Percentiles rank a stretch among this genome's conserved stretches.
phyloP scores from a whole-genome alignment of 2,888 invertebrate species.

The Apodemia hepburni region DNA sequence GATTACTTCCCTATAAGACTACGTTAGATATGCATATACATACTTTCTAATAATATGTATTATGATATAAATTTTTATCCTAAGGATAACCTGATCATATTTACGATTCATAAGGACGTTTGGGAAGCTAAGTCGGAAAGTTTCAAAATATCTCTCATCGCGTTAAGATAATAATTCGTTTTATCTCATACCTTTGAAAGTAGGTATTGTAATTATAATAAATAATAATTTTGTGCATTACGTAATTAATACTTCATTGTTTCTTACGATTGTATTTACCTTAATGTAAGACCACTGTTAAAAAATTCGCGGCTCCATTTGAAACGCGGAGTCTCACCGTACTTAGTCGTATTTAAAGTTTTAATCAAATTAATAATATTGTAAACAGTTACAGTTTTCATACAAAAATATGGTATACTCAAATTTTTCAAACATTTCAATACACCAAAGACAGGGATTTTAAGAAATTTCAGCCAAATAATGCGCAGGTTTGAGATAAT shows the following conservation, averaged over 20 bases:
- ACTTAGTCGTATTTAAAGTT: conserved; percentile 74
- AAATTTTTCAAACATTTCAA: conserved; percentile 68
- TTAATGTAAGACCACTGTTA: conserved; percentile 76
- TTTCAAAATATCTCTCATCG: conserved; percentile 77
- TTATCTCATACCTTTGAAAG: conserved; percentile 76
- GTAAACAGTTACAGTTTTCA: conserved; percentile 55
- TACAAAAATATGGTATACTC: conserved; percentile 53
- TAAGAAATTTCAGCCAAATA: conserved; percentile 68
- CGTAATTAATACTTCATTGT: conserved; percentile 77
- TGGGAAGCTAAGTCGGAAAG: conserved; percentile 70
- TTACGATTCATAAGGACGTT: conserved; percentile 72
- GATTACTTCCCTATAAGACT: conserved; percentile 77
- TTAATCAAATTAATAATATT: conserved; percentile 63
- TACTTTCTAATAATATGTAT: conserved; percentile 77
- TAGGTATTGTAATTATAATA: conserved; percentile 79
- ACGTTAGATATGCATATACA: conserved; percentile 76
- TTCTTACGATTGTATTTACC: conserved; percentile 78
- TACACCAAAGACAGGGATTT: conserved; percentile 75
- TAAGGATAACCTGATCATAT: conserved; percentile 77
- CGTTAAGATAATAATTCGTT: conserved; percentile 76
- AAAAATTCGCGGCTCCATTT: conserved; percentile 58
- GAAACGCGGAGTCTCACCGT: conserved; percentile 63
- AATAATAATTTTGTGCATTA: conserved; percentile 78
- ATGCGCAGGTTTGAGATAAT: conserved; percentile 74
- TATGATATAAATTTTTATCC: conserved; percentile 77